These are phyloP conservation scores for Mycalesis mineus DNA, from an alignment of 2,888 invertebrate species.

Conservation along the genomic window DNA sequence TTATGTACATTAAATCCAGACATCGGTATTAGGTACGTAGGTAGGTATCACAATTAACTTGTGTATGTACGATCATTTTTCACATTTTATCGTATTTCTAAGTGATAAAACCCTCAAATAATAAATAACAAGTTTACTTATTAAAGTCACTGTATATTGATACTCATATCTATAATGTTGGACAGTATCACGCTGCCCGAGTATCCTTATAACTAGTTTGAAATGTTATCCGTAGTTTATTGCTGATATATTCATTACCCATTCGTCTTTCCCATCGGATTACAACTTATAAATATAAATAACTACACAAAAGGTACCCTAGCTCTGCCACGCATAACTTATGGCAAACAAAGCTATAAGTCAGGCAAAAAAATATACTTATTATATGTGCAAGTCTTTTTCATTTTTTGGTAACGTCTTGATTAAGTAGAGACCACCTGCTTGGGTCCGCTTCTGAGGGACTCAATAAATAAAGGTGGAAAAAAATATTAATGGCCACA, in stretches of 20 bases:
- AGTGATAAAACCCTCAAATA: too few species aligned
- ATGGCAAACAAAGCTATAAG: constrained; percentile 63
- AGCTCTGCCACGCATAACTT: constrained; percentile 58
- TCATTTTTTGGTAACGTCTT: constrained; percentile 73
- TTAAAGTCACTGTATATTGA: too few species aligned
- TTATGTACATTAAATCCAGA: too few species aligned
- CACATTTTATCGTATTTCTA: too few species aligned
- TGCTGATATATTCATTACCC: constrained; percentile 74
- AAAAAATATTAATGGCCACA: constrained; percentile 64
- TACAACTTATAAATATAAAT: constrained; percentile 66
- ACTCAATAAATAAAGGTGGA: constrained; percentile 65
- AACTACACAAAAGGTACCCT: constrained; percentile 58
- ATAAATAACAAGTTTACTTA: too few species aligned
- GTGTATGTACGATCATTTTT: too few species aligned
- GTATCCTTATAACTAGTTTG: constrained; percentile 49
- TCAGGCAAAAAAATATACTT: constrained; percentile 55
- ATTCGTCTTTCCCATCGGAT: constrained; percentile 70
- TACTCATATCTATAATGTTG: constrained; percentile 24
- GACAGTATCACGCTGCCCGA: constrained; percentile 54
- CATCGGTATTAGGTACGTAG: too few species aligned
- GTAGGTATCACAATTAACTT: too few species aligned
- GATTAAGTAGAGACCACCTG: constrained; percentile 78
- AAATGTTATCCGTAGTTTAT: constrained; percentile 49
- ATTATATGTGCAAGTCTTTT: constrained; percentile 56
- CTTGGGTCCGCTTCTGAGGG: constrained; percentile 57